Percentiles rank a stretch among this genome's conserved stretches.
phyloP scores from a whole-genome alignment of 2,797 vertebrate genomes.

The Megaceryle alcyon region DNA sequence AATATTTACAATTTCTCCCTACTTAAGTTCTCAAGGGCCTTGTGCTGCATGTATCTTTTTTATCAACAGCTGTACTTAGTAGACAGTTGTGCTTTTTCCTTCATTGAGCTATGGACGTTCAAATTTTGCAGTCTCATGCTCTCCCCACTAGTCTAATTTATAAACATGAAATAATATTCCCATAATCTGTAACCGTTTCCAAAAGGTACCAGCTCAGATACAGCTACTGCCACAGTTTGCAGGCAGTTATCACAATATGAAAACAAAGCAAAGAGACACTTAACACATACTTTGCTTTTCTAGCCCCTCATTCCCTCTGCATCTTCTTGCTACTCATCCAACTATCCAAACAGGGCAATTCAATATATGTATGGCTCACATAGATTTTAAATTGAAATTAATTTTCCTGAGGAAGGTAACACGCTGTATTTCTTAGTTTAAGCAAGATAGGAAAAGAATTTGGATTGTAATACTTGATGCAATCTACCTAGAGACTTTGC shows the following conservation, averaged over 20 bases:
- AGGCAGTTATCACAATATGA: neutral
- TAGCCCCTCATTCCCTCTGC: neutral
- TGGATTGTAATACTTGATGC: neutral
- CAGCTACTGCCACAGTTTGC: neutral
- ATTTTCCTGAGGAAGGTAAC: neutral
- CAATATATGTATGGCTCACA: fast-evolving
- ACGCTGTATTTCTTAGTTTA: neutral
- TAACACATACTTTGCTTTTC: neutral
- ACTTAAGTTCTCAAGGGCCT: neutral
- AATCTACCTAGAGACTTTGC: neutral
- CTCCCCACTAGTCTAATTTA: neutral
- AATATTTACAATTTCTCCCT: neutral
- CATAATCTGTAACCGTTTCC: neutral
- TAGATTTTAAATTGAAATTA: neutral
- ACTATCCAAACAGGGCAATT: neutral
- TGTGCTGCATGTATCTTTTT: neutral
- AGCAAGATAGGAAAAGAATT: neutral
- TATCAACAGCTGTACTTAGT: neutral
- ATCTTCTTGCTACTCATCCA: neutral
- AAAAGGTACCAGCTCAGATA: neutral
- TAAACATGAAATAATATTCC: neutral
- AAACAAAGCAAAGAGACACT: neutral
- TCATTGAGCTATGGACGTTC: neutral
- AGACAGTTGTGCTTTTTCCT: neutral
- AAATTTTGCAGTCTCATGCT: neutral